These are phyloP conservation scores for Cryptus viduatorius DNA, from an alignment of 2,888 invertebrate genomes.

Conservation along the genomic window DNA sequence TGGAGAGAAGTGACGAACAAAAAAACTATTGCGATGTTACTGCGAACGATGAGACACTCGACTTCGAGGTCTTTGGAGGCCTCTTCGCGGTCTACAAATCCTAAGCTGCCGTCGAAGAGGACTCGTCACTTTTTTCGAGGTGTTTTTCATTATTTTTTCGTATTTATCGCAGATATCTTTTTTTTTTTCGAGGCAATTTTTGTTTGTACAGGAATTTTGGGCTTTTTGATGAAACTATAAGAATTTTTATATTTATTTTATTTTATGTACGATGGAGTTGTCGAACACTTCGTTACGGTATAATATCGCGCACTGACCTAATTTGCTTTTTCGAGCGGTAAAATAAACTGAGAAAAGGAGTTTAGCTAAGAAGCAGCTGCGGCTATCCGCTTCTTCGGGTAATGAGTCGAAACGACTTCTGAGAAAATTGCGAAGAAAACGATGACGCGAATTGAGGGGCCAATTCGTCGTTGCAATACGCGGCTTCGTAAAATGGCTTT, in stretches of 20 bases:
- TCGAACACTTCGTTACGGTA: conserved; percentile 4
- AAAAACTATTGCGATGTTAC: conserved; percentile 69
- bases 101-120: conserved; percentile 57
- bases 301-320: background rate
- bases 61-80: conserved; percentile 64
- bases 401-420: conserved; percentile 51
- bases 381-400: background rate
- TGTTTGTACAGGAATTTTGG: background rate
- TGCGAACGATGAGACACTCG: conserved; percentile 72
- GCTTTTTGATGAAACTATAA: background rate
- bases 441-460: background rate
- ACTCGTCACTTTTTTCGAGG: conserved; percentile 62
- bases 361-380: background rate
- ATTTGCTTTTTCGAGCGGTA: conserved; percentile 25
- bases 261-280: background rate
- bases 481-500: conserved; percentile 43
- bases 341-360: conserved; percentile 3
- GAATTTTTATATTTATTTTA: conserved; percentile 11
- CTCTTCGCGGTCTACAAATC: conserved; percentile 54
- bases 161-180: background rate
- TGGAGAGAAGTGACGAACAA: background rate
- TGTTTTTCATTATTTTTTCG: conserved; percentile 25
- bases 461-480: conserved; percentile 9
- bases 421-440: conserved; percentile 56
- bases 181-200: background rate